Evolutionary conservation across 2,888 invertebrate species (phyloP), one percentile per base, ranked within the genome.

Genomic region (Calameuta idolon): DNA sequence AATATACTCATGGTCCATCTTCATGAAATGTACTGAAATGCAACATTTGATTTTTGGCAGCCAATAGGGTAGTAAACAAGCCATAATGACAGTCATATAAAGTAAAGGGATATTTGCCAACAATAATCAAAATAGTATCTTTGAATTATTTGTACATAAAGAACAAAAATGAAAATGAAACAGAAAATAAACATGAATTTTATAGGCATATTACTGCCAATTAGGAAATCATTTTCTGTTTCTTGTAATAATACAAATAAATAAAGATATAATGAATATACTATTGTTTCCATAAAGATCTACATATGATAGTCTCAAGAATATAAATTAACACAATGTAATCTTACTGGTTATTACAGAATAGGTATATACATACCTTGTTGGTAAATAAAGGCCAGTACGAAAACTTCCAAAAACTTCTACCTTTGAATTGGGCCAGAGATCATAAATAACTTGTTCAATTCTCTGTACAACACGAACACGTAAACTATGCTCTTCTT

Each of bases 391-490:
- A 83, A 99, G 95, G 78, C 98, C 98, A 82, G 99, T 99, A 86
- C 98, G 95, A 93, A 98, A 99, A 89, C 98, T 98, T 88, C 99
- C 99, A 93, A 99, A 99, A 88, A 99, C 97, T 93, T 99, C 98
- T 84, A 99, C 98, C 92, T 97, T 94, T 80, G 98, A 98, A 90
- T 97, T 95, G 80, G 98, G 97, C 98, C 98, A 99, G 87, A 98
- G 94, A 88, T 96, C 94, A 84, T 95, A 93, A 90, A 99, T 97
- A 82, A 98, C 97, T 87, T 94, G 93, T 89, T 97, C 96, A 91
- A 99, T 98, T 88, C 98, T 95, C 88, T 95, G 94, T 85, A 98
- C 97, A 81, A 99, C 98, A 88, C 96, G 95, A 77, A 96, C 94
- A 81, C 99, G 94, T 92, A 99, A 95, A 89, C 94, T 93, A 92